A percentile compares a stretch with the other conserved stretches of the same genome.
phyloP scores from a whole-genome alignment of 2,113 vertebrate species.

The Odobenus rosmarus region DNA sequence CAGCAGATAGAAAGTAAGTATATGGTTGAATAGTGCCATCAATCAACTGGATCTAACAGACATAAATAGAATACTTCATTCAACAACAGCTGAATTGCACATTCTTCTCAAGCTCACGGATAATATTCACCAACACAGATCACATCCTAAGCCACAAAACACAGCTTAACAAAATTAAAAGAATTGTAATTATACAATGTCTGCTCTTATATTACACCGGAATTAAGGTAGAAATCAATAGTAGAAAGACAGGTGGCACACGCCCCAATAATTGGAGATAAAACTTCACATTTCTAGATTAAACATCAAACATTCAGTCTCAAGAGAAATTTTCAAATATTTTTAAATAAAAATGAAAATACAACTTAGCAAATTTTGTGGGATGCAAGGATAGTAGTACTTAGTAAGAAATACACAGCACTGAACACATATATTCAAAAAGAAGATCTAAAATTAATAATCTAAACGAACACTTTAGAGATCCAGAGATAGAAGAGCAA shows the following conservation, averaged over 20 bases:
- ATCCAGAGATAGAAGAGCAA: background rate
- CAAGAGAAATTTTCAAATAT: background rate
- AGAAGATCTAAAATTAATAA: background rate
- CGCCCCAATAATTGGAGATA: background rate
- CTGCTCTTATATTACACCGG: background rate
- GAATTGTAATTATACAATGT: background rate
- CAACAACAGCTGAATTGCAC: background rate
- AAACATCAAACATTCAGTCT: background rate
- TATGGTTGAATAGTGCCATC: background rate
- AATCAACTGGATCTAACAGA: background rate
- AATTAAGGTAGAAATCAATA: background rate
- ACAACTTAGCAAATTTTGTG: background rate
- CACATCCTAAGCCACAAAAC: background rate
- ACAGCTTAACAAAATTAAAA: background rate
- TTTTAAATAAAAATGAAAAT: background rate
- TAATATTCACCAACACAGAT: background rate
- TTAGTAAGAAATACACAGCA: background rate
- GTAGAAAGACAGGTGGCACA: background rate
- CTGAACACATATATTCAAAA: background rate
- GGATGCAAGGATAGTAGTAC: background rate
- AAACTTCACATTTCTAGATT: background rate
- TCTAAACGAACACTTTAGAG: background rate
- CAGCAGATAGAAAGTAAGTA: background rate
- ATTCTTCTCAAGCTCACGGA: background rate
- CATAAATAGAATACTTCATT: background rate